Base-by-base conservation (phyloP, 2,888 invertebrate species). In the Leptopilina myrica region DNA sequence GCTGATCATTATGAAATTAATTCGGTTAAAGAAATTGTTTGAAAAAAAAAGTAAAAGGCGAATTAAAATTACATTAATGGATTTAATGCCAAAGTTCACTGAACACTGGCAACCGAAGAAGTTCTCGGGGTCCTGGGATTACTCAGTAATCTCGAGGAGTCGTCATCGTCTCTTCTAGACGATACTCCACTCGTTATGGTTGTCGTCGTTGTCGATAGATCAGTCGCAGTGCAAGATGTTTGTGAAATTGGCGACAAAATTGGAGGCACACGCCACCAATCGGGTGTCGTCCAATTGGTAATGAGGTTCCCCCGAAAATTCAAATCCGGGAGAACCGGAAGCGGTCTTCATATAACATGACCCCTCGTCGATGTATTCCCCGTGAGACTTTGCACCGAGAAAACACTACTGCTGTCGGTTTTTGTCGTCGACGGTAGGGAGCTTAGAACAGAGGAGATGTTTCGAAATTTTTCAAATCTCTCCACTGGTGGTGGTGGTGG, bases 301-400 rank as follows among this genome's bases (percentile, higher is more conserved):
- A 86, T 89, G 80, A 90, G 93, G 93, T 93, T 93, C 93, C 93
- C 92, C 93, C 95, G 92, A 86, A 90, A 91, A 84, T 91, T 89
- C 5, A 91, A 81, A 90, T 95, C 95, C 89, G 95, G 95, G 93
- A 96, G 96, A 94, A 94, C 94, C 95, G 96, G 95, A 90, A 96
- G 95, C 93, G 96, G 96, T 94, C 95, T 96, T 96, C 96, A 96
- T 94, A 96, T 96, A 92, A 96, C 95, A 91, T 96, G 96, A 77
- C 88, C 89, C 2, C 91, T 89, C 80, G 94, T 89, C 3, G 89
- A 89, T 64, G 87, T 90, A 62, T 84, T 89, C 11, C 89, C 88
- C 7, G 91, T 90, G 2, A 91, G 82, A 78, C 89, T 91, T 79
- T 91, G 91, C 64, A 91, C 91, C n/a, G 91, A 91, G 79, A 92